Conservation (phyloP, 2,797 vertebrate genomes). For the Australoheros facetus region DNA sequence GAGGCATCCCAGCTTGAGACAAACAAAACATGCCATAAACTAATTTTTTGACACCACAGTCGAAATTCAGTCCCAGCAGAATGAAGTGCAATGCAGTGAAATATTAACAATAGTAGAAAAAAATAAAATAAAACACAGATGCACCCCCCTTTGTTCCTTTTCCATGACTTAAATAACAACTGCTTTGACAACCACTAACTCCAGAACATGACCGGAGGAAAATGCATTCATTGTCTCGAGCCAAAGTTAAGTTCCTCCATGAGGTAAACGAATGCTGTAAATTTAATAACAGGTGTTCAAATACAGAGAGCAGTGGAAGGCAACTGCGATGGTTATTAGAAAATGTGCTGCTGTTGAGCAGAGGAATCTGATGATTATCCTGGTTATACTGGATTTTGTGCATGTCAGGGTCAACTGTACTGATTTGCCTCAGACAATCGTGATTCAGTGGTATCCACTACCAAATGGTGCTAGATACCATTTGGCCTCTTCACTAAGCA, state of each 20-base stretch:
- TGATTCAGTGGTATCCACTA: neutral
- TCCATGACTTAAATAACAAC: constrained; percentile 53
- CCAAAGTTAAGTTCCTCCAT: neutral
- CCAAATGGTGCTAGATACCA: neutral
- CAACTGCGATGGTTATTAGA: neutral
- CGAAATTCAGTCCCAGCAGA: constrained; percentile 9
- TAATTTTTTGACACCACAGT: neutral
- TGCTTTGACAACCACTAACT: constrained; percentile 51
- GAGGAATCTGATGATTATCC: neutral
- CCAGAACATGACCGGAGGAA: constrained; percentile 48
- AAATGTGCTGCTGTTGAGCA: neutral
- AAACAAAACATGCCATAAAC: neutral
- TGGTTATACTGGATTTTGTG: neutral
- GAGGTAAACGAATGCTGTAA: constrained; percentile 10
- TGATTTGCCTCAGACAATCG: neutral
- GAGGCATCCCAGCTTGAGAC: neutral
- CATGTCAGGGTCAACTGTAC: neutral
- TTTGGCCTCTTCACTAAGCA: neutral
- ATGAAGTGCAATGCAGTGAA: constrained; percentile 7
- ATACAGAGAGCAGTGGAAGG: constrained; percentile 1
- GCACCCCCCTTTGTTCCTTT: neutral
- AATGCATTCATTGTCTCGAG: constrained; percentile 6
- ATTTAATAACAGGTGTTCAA: constrained; percentile 35
- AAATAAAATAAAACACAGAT: constrained; percentile 13
- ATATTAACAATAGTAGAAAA: constrained; percentile 30